Evolutionary conservation across 2,888 invertebrate species (phyloP).

Genomic region (Uropetala carovei): DNA sequence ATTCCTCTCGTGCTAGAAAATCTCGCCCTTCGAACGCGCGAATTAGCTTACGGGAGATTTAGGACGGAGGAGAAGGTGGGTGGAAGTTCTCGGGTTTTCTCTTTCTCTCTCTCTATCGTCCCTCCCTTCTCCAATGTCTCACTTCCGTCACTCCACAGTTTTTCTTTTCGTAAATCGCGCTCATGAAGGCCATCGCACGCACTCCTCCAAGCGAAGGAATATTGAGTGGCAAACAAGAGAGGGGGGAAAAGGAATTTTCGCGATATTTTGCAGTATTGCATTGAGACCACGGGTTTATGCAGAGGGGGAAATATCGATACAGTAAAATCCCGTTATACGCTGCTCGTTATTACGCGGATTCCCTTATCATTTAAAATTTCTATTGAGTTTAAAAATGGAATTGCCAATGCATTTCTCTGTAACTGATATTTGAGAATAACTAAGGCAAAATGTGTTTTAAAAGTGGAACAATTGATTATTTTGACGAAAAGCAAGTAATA

Average conservation of each 20-base stretch:
- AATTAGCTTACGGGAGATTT: too few species aligned
- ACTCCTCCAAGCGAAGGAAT: neutral
- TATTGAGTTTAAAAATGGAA: too few species aligned
- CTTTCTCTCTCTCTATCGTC: neutral
- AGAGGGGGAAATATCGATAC: neutral
- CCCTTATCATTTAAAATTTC: too few species aligned
- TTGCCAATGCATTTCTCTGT: too few species aligned
- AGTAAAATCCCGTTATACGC: too few species aligned
- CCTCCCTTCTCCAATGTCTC: too few species aligned
- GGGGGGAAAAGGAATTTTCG: neutral
- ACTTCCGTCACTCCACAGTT: neutral
- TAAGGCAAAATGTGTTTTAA: too few species aligned
- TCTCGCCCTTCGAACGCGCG: neutral
- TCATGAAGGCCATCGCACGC: neutral
- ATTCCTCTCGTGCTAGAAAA: neutral
- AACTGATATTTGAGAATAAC: too few species aligned
- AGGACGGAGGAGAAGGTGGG: too few species aligned
- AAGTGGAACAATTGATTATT: too few species aligned
- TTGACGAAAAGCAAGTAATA: too few species aligned
- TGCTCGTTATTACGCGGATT: too few species aligned
- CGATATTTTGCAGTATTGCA: neutral
- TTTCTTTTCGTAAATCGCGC: neutral
- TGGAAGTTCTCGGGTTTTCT: neutral
- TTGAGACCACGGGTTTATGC: neutral
- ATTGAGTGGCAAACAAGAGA: slow-evolving; percentile 32